Base-by-base conservation (phyloP, 2,797 vertebrate species). In the Peromyscus attwateri region DNA sequence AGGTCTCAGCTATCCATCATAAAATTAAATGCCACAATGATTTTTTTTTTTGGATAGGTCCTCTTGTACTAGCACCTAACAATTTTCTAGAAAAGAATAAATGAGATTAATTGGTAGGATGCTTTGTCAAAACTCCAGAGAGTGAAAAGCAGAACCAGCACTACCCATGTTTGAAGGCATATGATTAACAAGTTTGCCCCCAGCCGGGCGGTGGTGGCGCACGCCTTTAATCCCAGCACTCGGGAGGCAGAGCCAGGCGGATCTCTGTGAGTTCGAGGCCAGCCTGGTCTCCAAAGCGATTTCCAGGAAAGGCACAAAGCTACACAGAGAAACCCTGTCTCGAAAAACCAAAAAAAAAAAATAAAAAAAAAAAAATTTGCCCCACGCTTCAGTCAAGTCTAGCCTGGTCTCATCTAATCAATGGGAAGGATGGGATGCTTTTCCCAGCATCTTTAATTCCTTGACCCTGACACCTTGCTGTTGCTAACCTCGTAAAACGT, bases 21-120 rank as follows among this genome's bases (percentile, higher is more conserved):
- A 52, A 29, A 79, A 95, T 62, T 87, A 89, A 95, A 85, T 75
- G 87, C n/a, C 31, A 79, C 21, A 62, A 23, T 49, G 40, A 40
- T 84, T 64, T 93, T 94, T 70, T 75, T 52, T 49, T 49, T 52
- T 52, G 11, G 52, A 68, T 91, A 92, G 71, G 46, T 34, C 3
- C 16, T 87, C 94, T 95, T 96, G 43, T 29, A 87, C 52, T 96
- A 49, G 49, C 25, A 94, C 9, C 37, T 82, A 76, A 84, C 21
- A n/a, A 49, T 55, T 37, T 83, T 43, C 11, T 31, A 91, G 94
- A 90, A 60, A 37, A 76, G 70, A 52, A 57, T 73, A 92, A 71
- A 60, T 87, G 21, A 77, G 89, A 85, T 46, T 0, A 84, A 90
- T 1, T 55, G 81, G 43, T 57, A 92, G 89, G 91, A 87, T 25